Percentiles rank a stretch among this genome's conserved stretches.
Evolutionary conservation across 2,113 vertebrate species (phyloP).

Genomic region (Phalacrocorax brasilianus): DNA sequence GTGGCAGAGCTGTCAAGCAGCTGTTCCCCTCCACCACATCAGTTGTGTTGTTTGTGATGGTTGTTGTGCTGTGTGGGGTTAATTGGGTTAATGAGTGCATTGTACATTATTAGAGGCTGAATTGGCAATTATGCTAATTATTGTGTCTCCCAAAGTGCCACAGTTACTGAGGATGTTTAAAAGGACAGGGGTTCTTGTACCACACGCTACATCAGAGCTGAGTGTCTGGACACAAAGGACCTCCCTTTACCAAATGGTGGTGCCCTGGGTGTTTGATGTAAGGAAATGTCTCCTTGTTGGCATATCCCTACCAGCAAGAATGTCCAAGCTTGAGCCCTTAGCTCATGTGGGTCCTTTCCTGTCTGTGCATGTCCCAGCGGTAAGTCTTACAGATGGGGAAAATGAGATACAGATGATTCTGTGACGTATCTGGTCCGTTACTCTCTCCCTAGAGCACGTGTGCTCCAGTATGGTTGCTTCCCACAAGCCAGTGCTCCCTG

Average conservation of each 20-base stretch:
- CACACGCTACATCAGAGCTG: not conserved
- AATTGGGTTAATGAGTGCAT: constrained; percentile 24
- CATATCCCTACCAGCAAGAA: not conserved
- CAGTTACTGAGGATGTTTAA: not conserved
- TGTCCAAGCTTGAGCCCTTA: not conserved
- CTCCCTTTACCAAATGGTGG: not conserved
- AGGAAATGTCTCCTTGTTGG: not conserved
- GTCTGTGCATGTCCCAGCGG: not conserved
- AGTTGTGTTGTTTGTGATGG: not conserved
- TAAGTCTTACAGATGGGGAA: not conserved
- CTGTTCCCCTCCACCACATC: not conserved
- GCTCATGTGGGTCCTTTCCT: not conserved
- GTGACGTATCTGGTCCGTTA: not conserved
- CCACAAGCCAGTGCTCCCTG: not conserved
- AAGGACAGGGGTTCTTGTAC: not conserved
- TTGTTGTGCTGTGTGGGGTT: constrained; percentile 35
- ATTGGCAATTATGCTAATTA: constrained; percentile 47
- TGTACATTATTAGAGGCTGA: constrained; percentile 49
- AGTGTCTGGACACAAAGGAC: not conserved
- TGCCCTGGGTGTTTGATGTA: not conserved
- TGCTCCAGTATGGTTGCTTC: not conserved
- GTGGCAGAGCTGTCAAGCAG: not conserved
- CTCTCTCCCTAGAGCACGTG: not conserved
- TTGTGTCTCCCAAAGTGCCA: not conserved
- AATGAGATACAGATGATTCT: not conserved